Percentiles rank a stretch among this genome's conserved stretches.
Evolutionary conservation across 2,113 vertebrate species (phyloP).

Genomic region (Pterocles orientalis): DNA sequence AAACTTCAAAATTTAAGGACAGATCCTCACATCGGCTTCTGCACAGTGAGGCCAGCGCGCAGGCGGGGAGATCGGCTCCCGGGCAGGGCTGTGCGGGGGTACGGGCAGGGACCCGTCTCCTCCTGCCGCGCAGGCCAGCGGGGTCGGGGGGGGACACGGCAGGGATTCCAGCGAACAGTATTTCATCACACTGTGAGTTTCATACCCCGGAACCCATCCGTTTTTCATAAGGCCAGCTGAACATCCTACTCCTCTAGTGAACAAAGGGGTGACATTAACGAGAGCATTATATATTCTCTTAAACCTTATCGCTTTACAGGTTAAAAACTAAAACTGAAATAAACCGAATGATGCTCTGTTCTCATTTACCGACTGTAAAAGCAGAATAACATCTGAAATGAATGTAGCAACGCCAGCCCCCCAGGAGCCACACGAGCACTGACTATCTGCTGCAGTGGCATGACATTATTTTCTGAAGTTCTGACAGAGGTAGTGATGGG

Average conservation of each 20-base stretch:
- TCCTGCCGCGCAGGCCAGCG: not conserved
- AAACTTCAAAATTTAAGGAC: not conserved
- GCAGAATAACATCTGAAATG: not conserved
- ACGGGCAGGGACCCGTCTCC: not conserved
- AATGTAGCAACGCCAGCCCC: fast-evolving
- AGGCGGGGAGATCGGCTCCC: not conserved
- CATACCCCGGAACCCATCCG: not conserved
- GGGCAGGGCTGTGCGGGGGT: not conserved
- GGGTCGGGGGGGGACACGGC: fast-evolving
- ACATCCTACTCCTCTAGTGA: not conserved
- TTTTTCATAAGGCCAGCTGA: not conserved
- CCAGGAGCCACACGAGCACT: fast-evolving
- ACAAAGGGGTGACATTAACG: not conserved
- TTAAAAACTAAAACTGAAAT: not conserved
- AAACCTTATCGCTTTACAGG: not conserved
- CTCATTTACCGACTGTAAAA: not conserved
- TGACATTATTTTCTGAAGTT: not conserved
- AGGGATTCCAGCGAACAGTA: not conserved
- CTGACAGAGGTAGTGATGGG: not conserved
- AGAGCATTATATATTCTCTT: not conserved
- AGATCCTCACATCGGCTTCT: not conserved
- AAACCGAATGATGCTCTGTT: not conserved
- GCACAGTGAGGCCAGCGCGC: not conserved
- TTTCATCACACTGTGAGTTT: not conserved
- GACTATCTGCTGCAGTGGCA: not conserved